phyloP scores from a whole-genome alignment of 92 coral and sea anemone genomes.

The Nematostella vectensis region DNA sequence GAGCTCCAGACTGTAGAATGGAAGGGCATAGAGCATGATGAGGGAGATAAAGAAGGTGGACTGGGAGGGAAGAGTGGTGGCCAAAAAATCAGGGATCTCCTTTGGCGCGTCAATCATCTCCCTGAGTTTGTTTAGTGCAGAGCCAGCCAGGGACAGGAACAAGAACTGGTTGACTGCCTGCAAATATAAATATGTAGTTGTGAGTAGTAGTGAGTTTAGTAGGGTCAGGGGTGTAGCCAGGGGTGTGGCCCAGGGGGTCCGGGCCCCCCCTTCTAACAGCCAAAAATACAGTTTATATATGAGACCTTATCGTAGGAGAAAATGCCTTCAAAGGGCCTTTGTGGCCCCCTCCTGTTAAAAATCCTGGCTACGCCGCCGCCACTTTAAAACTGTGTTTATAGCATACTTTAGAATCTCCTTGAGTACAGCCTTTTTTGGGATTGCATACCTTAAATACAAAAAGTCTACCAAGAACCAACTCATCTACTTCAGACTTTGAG shows the following conservation, averaged over 20 bases:
- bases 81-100: slow-evolving; percentile 54
- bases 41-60: slow-evolving; percentile 78
- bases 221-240: no score
- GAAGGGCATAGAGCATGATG: slow-evolving; percentile 64
- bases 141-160: slow-evolving; percentile 55
- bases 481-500: slow-evolving; percentile 65
- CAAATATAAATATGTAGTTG: not conserved
- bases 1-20: slow-evolving; percentile 65
- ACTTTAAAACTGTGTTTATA: no score
- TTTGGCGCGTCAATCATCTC: slow-evolving; percentile 48
- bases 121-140: slow-evolving; percentile 50
- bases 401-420: no score
- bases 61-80: slow-evolving; percentile 78
- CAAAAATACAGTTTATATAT: no score
- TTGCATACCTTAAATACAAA: slow-evolving; percentile 60
- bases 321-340: no score
- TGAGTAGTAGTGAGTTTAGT: no score
- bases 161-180: slow-evolving; percentile 89
- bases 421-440: no score
- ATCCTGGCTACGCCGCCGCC: no score
- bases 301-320: no score
- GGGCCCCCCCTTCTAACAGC: no score
- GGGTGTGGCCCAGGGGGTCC: no score
- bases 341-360: no score
- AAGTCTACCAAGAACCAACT: slow-evolving; percentile 71